These are phyloP conservation scores for Callocephalon fimbriatum DNA, from an alignment of 2,113 vertebrate genomes.

Conservation along the genomic window DNA sequence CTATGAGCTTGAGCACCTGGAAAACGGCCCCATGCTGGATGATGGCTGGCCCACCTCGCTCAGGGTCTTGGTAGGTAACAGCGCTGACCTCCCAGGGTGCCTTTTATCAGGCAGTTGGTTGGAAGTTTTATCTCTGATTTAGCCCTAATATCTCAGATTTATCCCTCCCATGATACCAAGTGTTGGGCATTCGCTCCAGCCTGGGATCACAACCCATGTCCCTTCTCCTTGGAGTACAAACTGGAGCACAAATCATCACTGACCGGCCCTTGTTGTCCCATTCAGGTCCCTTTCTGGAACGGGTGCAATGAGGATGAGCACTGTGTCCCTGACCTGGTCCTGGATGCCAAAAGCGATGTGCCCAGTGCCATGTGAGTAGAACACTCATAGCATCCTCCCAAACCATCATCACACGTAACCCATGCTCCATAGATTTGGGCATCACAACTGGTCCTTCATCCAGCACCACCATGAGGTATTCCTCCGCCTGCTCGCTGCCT, in stretches of 20 bases:
- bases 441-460: rapidly evolving
- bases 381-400: not conserved
- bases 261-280: not conserved
- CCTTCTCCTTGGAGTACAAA: not conserved
- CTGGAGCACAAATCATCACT: rapidly evolving
- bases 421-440: rapidly evolving
- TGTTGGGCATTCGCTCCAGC: not conserved
- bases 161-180: rapidly evolving
- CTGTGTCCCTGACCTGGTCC: conserved; percentile 90
- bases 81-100: not conserved
- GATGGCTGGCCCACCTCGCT: conserved; percentile 89
- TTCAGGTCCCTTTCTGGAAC: conserved; percentile 95
- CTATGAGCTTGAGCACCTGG: conserved; percentile 79
- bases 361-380: conserved; percentile 86
- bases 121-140: not conserved
- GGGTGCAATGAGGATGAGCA: conserved; percentile 96
- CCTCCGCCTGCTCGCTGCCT: not conserved
- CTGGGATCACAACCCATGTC: rapidly evolving
- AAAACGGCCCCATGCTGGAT: conserved; percentile 84
- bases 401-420: rapidly evolving
- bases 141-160: not conserved
- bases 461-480: not conserved
- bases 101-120: not conserved
- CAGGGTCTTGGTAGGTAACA: conserved; percentile 82
- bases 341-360: conserved; percentile 88